Evolutionary conservation across 2,113 vertebrate genomes (phyloP).

Genomic region (Pseudolaguvia tuberculata): DNA sequence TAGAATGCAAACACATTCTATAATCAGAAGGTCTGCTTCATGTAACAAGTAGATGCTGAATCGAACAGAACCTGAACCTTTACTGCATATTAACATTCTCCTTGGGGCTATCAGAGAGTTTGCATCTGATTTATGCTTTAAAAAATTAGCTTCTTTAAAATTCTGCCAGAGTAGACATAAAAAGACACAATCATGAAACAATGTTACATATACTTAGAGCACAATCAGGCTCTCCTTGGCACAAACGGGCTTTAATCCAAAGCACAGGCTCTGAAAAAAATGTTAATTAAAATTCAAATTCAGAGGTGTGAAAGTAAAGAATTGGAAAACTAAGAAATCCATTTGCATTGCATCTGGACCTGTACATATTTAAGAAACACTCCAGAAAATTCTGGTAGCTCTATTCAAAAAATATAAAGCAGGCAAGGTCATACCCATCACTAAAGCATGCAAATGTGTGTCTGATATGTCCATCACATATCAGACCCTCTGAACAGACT

Average conservation of each 20-base stretch:
- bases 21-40: constrained; percentile 2
- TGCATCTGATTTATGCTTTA: constrained; percentile 55
- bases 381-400: neutral
- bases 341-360: neutral
- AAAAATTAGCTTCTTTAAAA: constrained; percentile 52
- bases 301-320: neutral
- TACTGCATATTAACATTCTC: constrained; percentile 34
- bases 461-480: constrained; percentile 19
- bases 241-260: constrained; percentile 56
- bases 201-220: constrained; percentile 57
- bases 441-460: constrained; percentile 15
- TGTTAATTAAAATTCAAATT: neutral
- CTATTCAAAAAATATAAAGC: neutral
- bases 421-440: constrained; percentile 9
- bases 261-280: neutral
- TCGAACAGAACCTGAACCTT: constrained; percentile 18
- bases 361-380: neutral
- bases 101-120: constrained; percentile 34
- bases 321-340: too few relatives aligned
- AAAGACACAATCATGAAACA: constrained; percentile 62
- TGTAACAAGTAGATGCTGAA: constrained; percentile 29
- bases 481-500: constrained; percentile 7
- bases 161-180: constrained; percentile 61
- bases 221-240: constrained; percentile 5
- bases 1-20: constrained; percentile 23